Evolutionary conservation across 2,797 vertebrate genomes (phyloP).

Genomic region (Scolopax rusticola): DNA sequence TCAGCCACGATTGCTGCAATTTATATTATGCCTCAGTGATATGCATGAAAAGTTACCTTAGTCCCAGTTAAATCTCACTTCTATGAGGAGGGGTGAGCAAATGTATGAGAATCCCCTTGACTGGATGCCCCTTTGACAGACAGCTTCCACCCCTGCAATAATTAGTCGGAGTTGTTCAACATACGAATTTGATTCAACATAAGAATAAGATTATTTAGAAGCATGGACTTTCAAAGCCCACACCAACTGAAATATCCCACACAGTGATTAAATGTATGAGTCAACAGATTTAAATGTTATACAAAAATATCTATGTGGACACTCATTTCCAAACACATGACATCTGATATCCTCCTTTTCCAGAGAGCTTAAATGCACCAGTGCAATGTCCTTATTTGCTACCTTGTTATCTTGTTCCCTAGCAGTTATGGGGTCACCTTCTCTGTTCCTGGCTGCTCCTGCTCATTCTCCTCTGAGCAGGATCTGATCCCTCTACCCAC

Average conservation of each 20-base stretch:
- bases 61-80: background rate
- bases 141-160: background rate
- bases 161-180: background rate
- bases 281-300: background rate
- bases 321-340: background rate
- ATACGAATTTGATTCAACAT: background rate
- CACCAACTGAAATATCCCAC: background rate
- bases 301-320: background rate
- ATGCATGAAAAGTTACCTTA: background rate
- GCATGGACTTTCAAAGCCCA: background rate
- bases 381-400: background rate
- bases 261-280: background rate
- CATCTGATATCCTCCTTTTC: background rate
- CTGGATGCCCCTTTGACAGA: background rate
- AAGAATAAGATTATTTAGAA: background rate
- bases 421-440: background rate
- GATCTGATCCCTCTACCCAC: background rate
- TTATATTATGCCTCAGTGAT: background rate
- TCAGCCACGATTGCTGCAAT: background rate
- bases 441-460: background rate
- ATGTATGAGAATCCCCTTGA: background rate
- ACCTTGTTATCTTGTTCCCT: background rate
- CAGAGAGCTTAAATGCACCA: background rate
- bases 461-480: background rate
- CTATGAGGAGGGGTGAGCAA: background rate